Percentiles rank a stretch among this genome's conserved stretches.
phyloP scores from a whole-genome alignment of 2,113 vertebrate species.

The Tupaia tana region DNA sequence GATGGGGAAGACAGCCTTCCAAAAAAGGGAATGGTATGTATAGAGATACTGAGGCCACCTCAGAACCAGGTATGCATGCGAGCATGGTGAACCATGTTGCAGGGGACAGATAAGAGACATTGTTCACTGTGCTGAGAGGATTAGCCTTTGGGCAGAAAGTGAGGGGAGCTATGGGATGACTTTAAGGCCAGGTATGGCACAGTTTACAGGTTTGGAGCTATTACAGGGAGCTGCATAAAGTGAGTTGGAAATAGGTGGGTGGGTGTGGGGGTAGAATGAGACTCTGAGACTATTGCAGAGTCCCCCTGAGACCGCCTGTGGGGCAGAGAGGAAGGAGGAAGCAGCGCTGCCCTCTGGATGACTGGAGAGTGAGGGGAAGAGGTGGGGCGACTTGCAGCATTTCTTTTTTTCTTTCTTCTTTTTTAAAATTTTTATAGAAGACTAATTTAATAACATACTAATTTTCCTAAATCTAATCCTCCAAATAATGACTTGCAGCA shows the following conservation, averaged over 20 bases:
- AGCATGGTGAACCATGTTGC: background rate
- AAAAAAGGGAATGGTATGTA: background rate
- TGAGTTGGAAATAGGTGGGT: background rate
- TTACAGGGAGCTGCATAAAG: background rate
- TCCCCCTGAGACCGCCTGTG: background rate
- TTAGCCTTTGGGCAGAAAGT: conserved; percentile 11
- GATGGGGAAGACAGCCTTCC: background rate
- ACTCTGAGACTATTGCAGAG: background rate
- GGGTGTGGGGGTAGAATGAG: background rate
- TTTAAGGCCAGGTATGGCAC: background rate
- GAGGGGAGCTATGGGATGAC: background rate
- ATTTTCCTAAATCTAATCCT: too few species aligned
- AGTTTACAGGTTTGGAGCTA: background rate
- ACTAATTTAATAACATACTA: too few species aligned
- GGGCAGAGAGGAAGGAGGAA: background rate
- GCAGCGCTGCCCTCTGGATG: background rate
- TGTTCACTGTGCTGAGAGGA: background rate
- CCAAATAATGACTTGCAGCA: background rate
- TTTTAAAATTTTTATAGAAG: too few species aligned
- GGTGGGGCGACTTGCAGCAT: background rate
- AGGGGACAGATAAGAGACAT: background rate
- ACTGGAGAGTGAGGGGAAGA: background rate
- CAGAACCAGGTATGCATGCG: background rate
- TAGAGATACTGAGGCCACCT: background rate
- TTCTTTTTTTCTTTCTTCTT: background rate